Evolutionary conservation across 2,113 vertebrate genomes (phyloP), one percentile per base, ranked within the genome.

Genomic region (Smithornis capensis): DNA sequence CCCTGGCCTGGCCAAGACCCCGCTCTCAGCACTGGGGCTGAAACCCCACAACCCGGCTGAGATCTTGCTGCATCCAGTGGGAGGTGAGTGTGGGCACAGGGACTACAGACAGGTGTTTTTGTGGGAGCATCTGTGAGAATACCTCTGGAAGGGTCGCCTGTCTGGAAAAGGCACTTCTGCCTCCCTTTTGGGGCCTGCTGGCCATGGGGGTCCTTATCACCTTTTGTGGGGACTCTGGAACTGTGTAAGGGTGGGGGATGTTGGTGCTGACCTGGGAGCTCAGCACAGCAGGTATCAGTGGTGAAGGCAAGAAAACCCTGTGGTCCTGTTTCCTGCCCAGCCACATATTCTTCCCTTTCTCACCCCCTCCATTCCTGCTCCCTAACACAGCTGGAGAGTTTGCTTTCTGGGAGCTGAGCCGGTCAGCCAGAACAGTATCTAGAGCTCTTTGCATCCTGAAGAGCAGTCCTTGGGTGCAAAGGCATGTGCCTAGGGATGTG

Each of bases 1-100:
- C 31, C 99, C 99, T 1, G 99, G 99, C 77, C 97, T 99, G 93
- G 99, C 99, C 83, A 99, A 99, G 98, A 99, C 99, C 16, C 99
- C 99, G 0, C 98, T 99, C 80, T 99, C 99, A 65, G 99, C 99
- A 7, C 96, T 99, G 94, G 99, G 99, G 33, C 97, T 99, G 95
- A 99, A 99, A 71, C 99, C 99, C 35, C 99, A 99, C 97, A 99
- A 99, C 92, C 99, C 99, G 0, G 98, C 98, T 0, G 99, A 99
- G 53, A 99, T 99, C 91, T 90, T 98, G n/a, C 97, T 99, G 90
- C 98, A 99, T 57, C 99, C 98, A 17, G 98, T 98, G 3, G 99
- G 99, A 97, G 99, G 99, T 99, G 94, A 98, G 98, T 98, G 73
- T 0, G 1, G 49, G 12, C 23, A 31, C 0, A 0, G 44, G 71